Base-by-base conservation (phyloP, 2,888 invertebrate genomes). In the Clistopyga incitator region DNA sequence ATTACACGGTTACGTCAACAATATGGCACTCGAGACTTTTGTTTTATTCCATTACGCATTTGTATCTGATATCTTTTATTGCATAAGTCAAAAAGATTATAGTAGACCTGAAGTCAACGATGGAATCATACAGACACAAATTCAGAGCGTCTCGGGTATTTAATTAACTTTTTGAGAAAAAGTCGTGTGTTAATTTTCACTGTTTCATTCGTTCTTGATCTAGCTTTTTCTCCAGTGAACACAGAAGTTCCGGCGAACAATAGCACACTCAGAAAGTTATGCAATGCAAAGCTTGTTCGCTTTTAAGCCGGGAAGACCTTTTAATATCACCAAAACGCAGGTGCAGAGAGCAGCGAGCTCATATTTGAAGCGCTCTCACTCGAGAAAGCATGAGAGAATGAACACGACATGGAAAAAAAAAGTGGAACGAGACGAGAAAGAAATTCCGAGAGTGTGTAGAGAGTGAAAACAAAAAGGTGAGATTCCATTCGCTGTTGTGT, bases 261-360 rank as follows among this genome's bases (percentile, higher is more conserved):
- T 76, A 64, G 64, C 64, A n/a, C 52, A 64, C 56, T 47, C 18
- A 50, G 56, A 47, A 64, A 50, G 61, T 52, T 52, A 25, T 29
- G n/a, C 59, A 38, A 11, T 54, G 47, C 52, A 64, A 61, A 70
- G 70, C 56, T 78, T 25, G 81, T 52, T 81, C 65, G 20, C 59
- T 52, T 52, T 71, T 50, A 8, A 25, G 52, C 50, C 42, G 15
- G 45, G 34, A 72, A 59, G 68, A 56, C 68, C 72, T 78, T 77
- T 78, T 78, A 74, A 78, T 78, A 74, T 78, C 61, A 78, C 45
- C 67, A 18, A 68, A 38, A 74, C 74, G 67, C 42, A 59, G n/a
- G 56, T 47, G 18, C 71, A 15, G 29, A 38, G n/a, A 76, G 18
- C 56, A 25, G 18, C 56, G 56, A 61, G 59, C 59, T 4, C 59